These are phyloP conservation scores for Amphiura filiformis DNA, from an alignment of 35 echinoderm and acorn worm species.

Conservation along the genomic window DNA sequence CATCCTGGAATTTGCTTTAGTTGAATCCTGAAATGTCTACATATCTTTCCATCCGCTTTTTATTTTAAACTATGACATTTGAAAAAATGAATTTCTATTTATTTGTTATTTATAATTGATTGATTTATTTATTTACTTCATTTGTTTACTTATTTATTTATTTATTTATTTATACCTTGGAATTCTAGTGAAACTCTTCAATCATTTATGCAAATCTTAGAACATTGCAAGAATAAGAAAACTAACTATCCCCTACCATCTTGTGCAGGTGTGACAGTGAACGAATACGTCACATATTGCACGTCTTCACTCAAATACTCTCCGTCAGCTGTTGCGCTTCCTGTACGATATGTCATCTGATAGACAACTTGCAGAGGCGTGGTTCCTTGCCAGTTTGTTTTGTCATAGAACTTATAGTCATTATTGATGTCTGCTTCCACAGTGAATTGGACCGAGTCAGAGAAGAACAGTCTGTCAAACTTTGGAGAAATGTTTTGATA, in stretches of 20 bases:
- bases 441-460: constrained; percentile 30
- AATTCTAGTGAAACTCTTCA: no score
- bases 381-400: constrained; percentile 14
- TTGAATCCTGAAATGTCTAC: no score
- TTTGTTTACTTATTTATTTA: no score
- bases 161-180: no score
- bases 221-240: no score
- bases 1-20: neutral
- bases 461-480: constrained; percentile 31
- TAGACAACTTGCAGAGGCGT: constrained; percentile 37
- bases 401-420: constrained; percentile 20
- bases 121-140: no score
- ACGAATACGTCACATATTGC: constrained; percentile 16
- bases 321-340: neutral
- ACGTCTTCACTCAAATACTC: constrained; percentile 8
- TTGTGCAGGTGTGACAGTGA: constrained; percentile 23
- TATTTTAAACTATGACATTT: no score
- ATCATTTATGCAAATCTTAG: no score
- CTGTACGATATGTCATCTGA: neutral
- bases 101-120: no score
- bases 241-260: constrained; percentile 35
- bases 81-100: no score
- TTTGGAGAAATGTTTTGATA: neutral
- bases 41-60: no score
- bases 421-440: constrained; percentile 20